phyloP scores from a whole-genome alignment of 2,888 invertebrate species.

The Catotricha subobsoleta region DNA sequence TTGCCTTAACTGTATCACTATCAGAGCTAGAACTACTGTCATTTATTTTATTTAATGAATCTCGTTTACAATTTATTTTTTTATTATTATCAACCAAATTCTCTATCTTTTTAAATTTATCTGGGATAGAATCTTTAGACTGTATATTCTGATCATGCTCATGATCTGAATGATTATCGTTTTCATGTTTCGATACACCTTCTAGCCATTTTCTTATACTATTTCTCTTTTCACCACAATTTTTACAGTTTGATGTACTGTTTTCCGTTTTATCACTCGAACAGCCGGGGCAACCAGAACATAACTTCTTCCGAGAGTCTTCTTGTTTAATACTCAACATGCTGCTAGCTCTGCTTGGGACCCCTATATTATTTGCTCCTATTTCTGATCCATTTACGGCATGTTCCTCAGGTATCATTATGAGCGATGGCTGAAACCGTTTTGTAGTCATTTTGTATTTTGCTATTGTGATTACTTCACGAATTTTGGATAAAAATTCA shows the following conservation, averaged over 20 bases:
- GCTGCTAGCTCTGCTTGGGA: constrained; percentile 36
- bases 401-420: constrained; percentile 61
- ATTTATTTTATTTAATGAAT: constrained; percentile 17
- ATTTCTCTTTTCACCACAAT: constrained; percentile 50
- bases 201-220: constrained; percentile 62
- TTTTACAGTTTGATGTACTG: constrained; percentile 17
- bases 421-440: constrained; percentile 57
- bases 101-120: no score
- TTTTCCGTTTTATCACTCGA: constrained; percentile 36
- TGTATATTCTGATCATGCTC: constrained; percentile 15
- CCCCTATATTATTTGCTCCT: constrained; percentile 18
- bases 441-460: constrained; percentile 75
- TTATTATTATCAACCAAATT: not conserved
- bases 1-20: constrained; percentile 9
- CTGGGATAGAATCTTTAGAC: constrained; percentile 1
- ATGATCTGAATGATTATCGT: constrained; percentile 10
- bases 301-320: constrained; percentile 32
- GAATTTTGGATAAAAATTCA: constrained; percentile 73
- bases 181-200: constrained; percentile 36
- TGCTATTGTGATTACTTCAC: constrained; percentile 78
- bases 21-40: constrained; percentile 27
- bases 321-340: constrained; percentile 40
- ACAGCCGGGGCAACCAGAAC: constrained; percentile 40
- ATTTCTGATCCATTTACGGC: constrained; percentile 32
- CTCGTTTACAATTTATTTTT: not conserved